Percentiles rank a stretch among this genome's conserved stretches.
phyloP scores from a whole-genome alignment of 2,113 vertebrate species.

The Paraplagusia blochii region DNA sequence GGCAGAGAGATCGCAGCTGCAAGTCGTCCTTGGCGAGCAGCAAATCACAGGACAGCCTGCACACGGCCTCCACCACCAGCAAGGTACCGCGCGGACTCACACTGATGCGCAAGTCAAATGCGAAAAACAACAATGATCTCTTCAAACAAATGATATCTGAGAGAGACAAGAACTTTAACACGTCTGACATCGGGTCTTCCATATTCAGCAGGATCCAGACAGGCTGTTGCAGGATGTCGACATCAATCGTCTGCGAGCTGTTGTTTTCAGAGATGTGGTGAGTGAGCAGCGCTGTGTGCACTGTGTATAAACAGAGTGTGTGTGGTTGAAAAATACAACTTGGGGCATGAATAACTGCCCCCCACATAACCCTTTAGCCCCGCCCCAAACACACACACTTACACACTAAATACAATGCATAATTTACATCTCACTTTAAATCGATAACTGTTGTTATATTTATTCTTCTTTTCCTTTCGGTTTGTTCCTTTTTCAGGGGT shows the following conservation, averaged over 20 bases:
- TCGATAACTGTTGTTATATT: no score
- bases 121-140: no score
- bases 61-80: constrained; percentile 75
- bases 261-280: constrained; percentile 98
- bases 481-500: no score
- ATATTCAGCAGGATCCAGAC: constrained; percentile 91
- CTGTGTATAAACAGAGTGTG: constrained; percentile 8
- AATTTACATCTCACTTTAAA: no score
- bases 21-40: constrained; percentile 83
- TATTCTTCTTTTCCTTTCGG: no score
- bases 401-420: no score
- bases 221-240: constrained; percentile 98
- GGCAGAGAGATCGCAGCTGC: constrained; percentile 89
- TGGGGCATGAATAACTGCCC: neutral
- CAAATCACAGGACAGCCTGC: constrained; percentile 89
- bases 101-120: constrained; percentile 7
- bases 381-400: no score
- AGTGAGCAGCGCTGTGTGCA: constrained; percentile 50
- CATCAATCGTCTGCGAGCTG: constrained; percentile 95
- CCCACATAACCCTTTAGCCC: no score
- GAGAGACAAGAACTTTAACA: constrained; percentile 14
- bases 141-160: constrained; percentile 10
- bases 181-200: constrained; percentile 66
- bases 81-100: constrained; percentile 79
- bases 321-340: constrained; percentile 7